Conservation (phyloP, 2,797 vertebrate species). For the Distichodus sexfasciatus region DNA sequence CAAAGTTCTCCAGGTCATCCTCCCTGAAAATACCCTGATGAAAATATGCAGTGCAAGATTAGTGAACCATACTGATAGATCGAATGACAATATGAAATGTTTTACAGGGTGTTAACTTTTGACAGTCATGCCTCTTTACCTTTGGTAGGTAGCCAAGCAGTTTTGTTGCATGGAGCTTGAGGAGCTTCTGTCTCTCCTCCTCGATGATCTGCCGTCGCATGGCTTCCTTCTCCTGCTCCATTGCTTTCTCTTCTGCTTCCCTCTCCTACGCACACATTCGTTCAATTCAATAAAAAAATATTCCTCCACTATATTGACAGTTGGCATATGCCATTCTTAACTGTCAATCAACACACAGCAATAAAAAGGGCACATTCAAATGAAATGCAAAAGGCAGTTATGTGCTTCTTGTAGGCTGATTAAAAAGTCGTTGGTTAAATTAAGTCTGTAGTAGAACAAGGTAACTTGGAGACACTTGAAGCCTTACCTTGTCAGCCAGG, state of each 20-base stretch:
- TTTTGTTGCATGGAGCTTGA: slow-evolving; percentile 83
- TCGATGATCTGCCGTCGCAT: slow-evolving; percentile 80
- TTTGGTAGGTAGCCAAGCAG: slow-evolving; percentile 88
- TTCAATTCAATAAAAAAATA: slow-evolving; percentile 14
- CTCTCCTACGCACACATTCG: slow-evolving; percentile 68
- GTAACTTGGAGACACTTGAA: too few species aligned
- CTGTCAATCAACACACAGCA: too few species aligned
- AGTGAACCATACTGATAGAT: background rate
- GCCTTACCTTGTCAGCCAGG: slow-evolving; percentile 78
- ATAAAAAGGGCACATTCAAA: too few species aligned
- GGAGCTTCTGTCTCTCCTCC: slow-evolving; percentile 87
- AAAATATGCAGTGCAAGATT: slow-evolving; percentile 32
- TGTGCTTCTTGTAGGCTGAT: too few species aligned
- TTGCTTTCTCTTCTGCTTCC: slow-evolving; percentile 77
- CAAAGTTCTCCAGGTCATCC: slow-evolving; percentile 83
- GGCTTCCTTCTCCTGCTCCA: slow-evolving; percentile 75
- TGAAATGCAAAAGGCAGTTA: too few species aligned
- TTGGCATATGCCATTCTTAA: too few species aligned
- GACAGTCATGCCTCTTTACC: slow-evolving; percentile 64
- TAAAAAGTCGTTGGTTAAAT: too few species aligned
- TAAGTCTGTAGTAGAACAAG: too few species aligned
- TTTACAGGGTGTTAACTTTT: background rate
- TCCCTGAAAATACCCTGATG: slow-evolving; percentile 86
- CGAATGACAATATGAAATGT: background rate
- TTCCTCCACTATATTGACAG: background rate